Percentiles rank a stretch among this genome's conserved stretches.
These are phyloP conservation scores for Craseonycteris thonglongyai DNA, from an alignment of 2,113 vertebrate species.

Conservation along the genomic window DNA sequence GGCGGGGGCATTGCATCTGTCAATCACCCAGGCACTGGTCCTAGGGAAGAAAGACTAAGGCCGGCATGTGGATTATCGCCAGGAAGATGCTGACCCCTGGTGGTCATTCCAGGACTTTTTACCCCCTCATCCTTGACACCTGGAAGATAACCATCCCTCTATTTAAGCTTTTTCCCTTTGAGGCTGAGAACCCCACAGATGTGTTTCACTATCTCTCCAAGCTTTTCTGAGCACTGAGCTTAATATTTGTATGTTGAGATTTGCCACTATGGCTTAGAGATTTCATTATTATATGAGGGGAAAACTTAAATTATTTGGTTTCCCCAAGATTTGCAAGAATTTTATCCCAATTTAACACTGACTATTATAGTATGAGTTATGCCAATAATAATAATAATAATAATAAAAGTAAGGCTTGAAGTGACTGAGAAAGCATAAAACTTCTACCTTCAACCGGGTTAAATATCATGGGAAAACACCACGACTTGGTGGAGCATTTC, in stretches of 20 bases:
- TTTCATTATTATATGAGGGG: neutral
- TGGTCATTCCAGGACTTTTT: neutral
- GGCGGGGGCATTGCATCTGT: neutral
- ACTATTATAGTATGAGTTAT: neutral
- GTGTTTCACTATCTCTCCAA: neutral
- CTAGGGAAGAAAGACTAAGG: neutral
- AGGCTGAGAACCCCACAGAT: neutral
- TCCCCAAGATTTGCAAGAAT: neutral
- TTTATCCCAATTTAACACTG: neutral
- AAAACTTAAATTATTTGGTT: slow-evolving; percentile 2
- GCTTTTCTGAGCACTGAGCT: neutral
- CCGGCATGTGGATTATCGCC: neutral
- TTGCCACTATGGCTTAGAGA: neutral
- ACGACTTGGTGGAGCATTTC: neutral
- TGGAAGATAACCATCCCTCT: neutral
- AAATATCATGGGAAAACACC: neutral
- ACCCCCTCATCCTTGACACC: neutral
- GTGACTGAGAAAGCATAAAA: neutral
- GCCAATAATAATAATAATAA: no score
- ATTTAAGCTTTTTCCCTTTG: neutral
- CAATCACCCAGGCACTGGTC: neutral
- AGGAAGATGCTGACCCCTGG: slow-evolving; percentile 2
- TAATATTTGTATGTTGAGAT: neutral
- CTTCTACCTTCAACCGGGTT: neutral
- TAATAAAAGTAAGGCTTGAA: neutral